Conservation (phyloP, 2,797 vertebrate genomes). For the Tokudaia tokunoshimensis region DNA sequence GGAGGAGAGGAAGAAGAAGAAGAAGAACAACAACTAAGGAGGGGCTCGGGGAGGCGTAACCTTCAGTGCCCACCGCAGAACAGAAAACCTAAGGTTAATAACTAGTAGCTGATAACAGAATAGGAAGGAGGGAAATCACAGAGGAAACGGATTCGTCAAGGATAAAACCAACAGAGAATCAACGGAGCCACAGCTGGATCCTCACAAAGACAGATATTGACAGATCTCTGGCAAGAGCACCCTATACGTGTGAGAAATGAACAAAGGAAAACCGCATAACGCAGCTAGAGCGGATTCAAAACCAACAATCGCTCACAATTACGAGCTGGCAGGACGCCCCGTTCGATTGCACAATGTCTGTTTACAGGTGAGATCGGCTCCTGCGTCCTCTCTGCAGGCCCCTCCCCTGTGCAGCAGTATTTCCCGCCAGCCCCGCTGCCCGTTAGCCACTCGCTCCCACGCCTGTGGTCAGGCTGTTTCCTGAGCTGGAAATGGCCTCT, state of each 20-base stretch:
- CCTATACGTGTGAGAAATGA: not conserved
- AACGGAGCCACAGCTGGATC: not conserved
- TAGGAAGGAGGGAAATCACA: not conserved
- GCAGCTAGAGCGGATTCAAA: not conserved
- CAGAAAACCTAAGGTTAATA: not conserved
- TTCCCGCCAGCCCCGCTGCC: not conserved
- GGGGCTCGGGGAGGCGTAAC: too few relatives aligned
- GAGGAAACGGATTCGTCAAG: not conserved
- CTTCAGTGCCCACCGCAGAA: rapidly evolving
- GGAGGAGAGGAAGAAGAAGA: too few relatives aligned
- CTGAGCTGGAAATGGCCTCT: not conserved
- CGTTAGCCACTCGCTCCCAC: not conserved
- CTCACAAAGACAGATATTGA: not conserved
- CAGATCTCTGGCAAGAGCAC: not conserved
- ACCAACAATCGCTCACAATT: not conserved
- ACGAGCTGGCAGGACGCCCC: not conserved
- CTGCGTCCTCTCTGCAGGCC: not conserved
- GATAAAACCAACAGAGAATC: not conserved
- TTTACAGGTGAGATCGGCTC: not conserved
- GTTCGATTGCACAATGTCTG: not conserved
- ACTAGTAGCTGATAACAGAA: not conserved
- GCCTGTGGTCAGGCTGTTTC: not conserved
- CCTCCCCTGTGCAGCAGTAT: not conserved
- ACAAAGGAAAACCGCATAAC: not conserved
- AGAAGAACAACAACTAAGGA: not conserved